A percentile compares a stretch with the other conserved stretches of the same genome.
Conservation (phyloP, 2,888 invertebrate species). For the Leucozona laternaria region DNA sequence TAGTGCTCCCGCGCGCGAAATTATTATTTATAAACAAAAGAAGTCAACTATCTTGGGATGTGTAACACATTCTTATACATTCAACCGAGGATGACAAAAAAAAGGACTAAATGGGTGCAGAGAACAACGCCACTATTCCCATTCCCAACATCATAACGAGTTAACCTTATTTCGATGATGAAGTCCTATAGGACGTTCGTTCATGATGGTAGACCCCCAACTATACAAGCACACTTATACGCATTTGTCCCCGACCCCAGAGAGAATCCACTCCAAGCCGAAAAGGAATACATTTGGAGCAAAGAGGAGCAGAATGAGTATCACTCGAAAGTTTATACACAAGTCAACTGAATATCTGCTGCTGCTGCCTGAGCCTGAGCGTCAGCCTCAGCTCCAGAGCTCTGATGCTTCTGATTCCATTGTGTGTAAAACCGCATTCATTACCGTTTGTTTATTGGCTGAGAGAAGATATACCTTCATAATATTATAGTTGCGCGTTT, state of each 20-base stretch:
- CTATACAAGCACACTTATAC: slow-evolving; percentile 39
- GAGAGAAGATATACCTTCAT: slow-evolving; percentile 18
- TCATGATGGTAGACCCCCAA: slow-evolving; percentile 9
- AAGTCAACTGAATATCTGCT: slow-evolving; percentile 1
- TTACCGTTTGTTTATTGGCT: slow-evolving; percentile 45
- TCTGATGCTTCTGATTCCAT: slow-evolving; percentile 36
- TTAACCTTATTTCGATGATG: slow-evolving; percentile 68
- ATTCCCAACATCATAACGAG: slow-evolving; percentile 62
- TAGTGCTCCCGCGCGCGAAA: slow-evolving; percentile 39
- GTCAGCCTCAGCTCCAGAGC: slow-evolving; percentile 12
- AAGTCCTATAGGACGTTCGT: slow-evolving; percentile 5
- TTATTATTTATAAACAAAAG: slow-evolving; percentile 66
- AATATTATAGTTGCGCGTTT: slow-evolving; percentile 17
- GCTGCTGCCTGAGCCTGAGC: slow-evolving; percentile 5
- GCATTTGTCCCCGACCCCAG: slow-evolving; percentile 68
- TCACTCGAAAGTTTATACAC: slow-evolving; percentile 13
- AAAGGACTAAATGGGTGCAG: slow-evolving; percentile 40
- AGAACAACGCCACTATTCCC: slow-evolving; percentile 36
- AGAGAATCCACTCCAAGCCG: slow-evolving; percentile 22
- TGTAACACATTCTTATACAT: slow-evolving; percentile 64
- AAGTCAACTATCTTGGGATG: slow-evolving; percentile 72
- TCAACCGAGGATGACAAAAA: not conserved
- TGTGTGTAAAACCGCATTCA: slow-evolving; percentile 61
- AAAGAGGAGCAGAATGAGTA: slow-evolving; percentile 39
- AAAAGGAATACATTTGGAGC: slow-evolving; percentile 47